Evolutionary conservation across 2,113 vertebrate genomes (phyloP), one percentile per base, ranked within the genome.

Genomic region (Hiodon tergisus): DNA sequence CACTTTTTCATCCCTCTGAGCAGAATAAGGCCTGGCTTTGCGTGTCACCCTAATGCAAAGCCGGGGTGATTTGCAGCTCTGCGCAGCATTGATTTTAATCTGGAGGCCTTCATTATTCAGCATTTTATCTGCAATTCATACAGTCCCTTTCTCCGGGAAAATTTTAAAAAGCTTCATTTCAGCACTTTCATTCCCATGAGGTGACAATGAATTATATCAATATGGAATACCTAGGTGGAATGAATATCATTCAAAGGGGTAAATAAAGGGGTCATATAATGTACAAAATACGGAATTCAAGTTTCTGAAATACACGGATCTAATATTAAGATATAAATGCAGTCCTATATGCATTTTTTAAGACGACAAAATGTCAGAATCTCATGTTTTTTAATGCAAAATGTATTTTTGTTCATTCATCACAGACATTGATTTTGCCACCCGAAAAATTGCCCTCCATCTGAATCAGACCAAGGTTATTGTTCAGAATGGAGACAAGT

Each of bases 391-490:
- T n/a, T 53, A 46, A 8, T 16, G 3, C 46, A 11, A 46, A 17
- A 1, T n/a, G 4, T 61, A 3, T 60, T 14, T 57, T 3, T 62
- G 10, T 69, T 16, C 66, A 5, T 63, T 17, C 6, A 17, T 46
- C 50, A 47, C 88, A 99, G 97, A 88, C 76, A 97, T 98, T 47
- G 96, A 98, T 89, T 96, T 98, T 84, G 94, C 96, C 46, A 98
- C 95, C 82, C 92, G 97, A 65, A 98, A 97, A 89, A 93, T 99
- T 11, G 97, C 94, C 0, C 10, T 72, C 14, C 92, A 89, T 76
- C 90, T 99, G 84, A 91, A 77, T 58, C 96, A 98, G 89, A 96
- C 94, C 0, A 99, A 99, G 77, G 87, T 94, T 57, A 87, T 99
- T 1, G 81, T 90, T 69, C 97, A 99, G 85, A 83, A 95, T 0